Conservation (phyloP, 2,888 invertebrate species). For the Scaeva pyrastri region DNA sequence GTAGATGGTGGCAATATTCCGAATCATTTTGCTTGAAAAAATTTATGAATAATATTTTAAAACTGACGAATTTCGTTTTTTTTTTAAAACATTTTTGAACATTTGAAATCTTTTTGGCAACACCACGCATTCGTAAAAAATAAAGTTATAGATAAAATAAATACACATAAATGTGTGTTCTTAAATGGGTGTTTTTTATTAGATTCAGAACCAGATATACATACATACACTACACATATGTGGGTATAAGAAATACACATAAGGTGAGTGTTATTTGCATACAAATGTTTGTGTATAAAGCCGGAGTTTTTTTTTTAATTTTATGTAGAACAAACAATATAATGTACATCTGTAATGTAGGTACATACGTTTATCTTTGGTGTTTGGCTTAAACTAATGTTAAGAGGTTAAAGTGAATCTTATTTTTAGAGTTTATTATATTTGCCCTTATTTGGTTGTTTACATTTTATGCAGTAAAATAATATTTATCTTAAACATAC, state of each 20-base stretch:
- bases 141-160: background rate
- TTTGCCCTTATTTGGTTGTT: no score
- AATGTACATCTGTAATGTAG: no score
- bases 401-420: no score
- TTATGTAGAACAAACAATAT: no score
- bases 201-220: background rate
- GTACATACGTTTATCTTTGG: no score
- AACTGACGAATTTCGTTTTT: background rate
- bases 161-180: background rate
- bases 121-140: background rate
- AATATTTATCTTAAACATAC: no score
- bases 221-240: no score
- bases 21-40: background rate
- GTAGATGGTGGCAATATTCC: no score
- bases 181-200: background rate
- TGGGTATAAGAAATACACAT: background rate
- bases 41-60: background rate
- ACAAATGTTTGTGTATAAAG: background rate
- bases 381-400: no score
- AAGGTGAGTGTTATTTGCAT: background rate
- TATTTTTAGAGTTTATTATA: no score
- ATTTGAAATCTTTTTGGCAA: background rate
- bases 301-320: no score
- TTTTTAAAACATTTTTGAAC: background rate
- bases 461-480: no score